These are phyloP conservation scores for Anser cygnoides DNA, from an alignment of 2,113 vertebrate genomes.

Conservation along the genomic window DNA sequence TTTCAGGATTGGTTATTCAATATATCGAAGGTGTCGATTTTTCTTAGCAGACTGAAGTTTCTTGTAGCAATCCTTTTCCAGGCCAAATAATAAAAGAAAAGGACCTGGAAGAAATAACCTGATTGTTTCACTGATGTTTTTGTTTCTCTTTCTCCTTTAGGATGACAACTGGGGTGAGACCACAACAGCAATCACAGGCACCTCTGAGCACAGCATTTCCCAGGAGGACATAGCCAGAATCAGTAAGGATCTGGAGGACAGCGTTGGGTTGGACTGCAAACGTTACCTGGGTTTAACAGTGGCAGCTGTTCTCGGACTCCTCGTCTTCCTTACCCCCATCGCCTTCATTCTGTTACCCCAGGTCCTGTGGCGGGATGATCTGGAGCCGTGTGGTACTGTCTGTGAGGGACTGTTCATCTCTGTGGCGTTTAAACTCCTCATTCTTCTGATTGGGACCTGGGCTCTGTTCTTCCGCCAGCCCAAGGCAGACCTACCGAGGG, in stretches of 20 bases:
- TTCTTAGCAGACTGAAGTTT: neutral
- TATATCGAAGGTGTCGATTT: neutral
- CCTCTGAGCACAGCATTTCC: constrained; percentile 95
- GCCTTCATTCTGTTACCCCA: constrained; percentile 92
- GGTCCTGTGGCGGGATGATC: constrained; percentile 87
- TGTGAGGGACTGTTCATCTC: constrained; percentile 97
- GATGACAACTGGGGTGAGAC: constrained; percentile 99
- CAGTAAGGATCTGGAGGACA: constrained; percentile 91
- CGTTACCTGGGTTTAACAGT: constrained; percentile 87
- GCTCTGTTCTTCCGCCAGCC: constrained; percentile 89
- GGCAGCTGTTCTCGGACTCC: constrained; percentile 81
- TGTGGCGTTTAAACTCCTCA: constrained; percentile 93
- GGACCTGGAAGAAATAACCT: neutral
- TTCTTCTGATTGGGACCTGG: constrained; percentile 92
- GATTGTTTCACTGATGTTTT: neutral
- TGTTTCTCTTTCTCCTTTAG: constrained; percentile 68
- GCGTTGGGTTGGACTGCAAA: constrained; percentile 82
- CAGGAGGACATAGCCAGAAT: constrained; percentile 95
- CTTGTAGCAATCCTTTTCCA: neutral
- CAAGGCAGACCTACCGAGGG: constrained; percentile 84
- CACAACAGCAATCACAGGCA: constrained; percentile 94
- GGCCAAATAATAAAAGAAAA: neutral
- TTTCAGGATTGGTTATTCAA: neutral
- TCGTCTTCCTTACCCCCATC: constrained; percentile 90
- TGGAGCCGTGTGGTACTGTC: constrained; percentile 89